Conservation (phyloP, 2,888 invertebrate species). For the Crocallis elinguaria region DNA sequence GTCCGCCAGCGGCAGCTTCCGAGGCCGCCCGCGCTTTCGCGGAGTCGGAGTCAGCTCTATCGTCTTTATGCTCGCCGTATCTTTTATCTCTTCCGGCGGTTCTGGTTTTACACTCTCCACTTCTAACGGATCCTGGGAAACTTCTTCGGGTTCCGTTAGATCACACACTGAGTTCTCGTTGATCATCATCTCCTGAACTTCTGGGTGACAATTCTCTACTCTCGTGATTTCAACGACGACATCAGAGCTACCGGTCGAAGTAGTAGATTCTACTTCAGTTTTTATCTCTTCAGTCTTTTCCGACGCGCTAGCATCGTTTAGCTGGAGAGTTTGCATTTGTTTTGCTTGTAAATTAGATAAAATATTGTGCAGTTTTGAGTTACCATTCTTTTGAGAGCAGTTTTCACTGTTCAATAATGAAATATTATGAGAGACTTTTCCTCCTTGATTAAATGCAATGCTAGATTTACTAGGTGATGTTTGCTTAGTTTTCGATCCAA, state of each 20-base stretch:
- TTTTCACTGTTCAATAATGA: constrained; percentile 73
- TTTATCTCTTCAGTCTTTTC: constrained; percentile 58
- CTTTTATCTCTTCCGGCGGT: constrained; percentile 42
- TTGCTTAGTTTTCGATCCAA: constrained; percentile 55
- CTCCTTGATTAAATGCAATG: constrained; percentile 57
- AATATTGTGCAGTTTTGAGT: constrained; percentile 79
- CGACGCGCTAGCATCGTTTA: constrained; percentile 61
- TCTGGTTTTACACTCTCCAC: constrained; percentile 56
- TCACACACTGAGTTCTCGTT: constrained; percentile 78
- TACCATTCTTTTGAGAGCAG: constrained; percentile 78
- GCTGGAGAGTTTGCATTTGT: constrained; percentile 66
- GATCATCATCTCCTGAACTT: constrained; percentile 73
- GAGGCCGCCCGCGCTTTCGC: constrained; percentile 77
- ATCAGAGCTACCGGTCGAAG: constrained; percentile 69
- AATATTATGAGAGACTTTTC: constrained; percentile 59
- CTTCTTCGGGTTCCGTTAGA: constrained; percentile 65
- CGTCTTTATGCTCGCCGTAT: constrained; percentile 41
- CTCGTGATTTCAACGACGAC: constrained; percentile 58
- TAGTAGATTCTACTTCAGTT: constrained; percentile 65
- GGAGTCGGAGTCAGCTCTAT: constrained; percentile 72
- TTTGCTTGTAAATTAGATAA: constrained; percentile 76
- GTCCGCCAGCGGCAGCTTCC: constrained; percentile 73
- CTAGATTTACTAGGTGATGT: constrained; percentile 57
- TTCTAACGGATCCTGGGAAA: constrained; percentile 78
- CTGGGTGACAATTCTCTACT: constrained; percentile 61